These are phyloP conservation scores for Sardina pilchardus DNA, from an alignment of 2,113 vertebrate species.

Conservation along the genomic window DNA sequence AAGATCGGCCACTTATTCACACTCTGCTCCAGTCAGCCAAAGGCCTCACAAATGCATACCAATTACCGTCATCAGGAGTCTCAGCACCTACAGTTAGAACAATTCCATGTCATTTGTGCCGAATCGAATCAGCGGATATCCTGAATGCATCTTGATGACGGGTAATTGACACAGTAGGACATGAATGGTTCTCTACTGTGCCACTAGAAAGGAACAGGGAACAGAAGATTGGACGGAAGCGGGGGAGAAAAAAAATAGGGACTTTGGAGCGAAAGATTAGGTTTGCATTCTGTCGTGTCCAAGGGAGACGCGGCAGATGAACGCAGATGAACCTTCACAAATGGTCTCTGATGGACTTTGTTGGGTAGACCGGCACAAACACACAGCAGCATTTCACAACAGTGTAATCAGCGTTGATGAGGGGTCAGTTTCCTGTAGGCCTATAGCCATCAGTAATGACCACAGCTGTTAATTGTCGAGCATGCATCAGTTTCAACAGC, in stretches of 20 bases:
- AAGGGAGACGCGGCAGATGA: not conserved
- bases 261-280: not conserved
- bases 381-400: not conserved
- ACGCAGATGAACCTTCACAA: not conserved
- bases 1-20: not conserved
- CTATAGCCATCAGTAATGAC: not conserved
- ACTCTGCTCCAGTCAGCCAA: not conserved
- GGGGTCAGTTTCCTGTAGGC: not conserved
- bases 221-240: not conserved
- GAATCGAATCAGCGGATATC: constrained; percentile 6
- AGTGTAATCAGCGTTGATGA: not conserved
- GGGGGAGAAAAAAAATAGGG: not conserved
- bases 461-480: not conserved
- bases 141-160: constrained; percentile 7
- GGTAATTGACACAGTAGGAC: constrained; percentile 1
- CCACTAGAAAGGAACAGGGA: not conserved
- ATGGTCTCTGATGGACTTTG: not conserved
- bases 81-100: not conserved
- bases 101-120: not conserved
- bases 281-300: not conserved
- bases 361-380: not conserved
- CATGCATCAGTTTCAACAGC: not conserved
- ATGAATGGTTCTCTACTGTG: not conserved
- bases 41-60: not conserved
- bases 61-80: not conserved